Evolutionary conservation across 2,888 invertebrate species (phyloP), one percentile per base, ranked within the genome.

Genomic region (Nomada lathburiana): DNA sequence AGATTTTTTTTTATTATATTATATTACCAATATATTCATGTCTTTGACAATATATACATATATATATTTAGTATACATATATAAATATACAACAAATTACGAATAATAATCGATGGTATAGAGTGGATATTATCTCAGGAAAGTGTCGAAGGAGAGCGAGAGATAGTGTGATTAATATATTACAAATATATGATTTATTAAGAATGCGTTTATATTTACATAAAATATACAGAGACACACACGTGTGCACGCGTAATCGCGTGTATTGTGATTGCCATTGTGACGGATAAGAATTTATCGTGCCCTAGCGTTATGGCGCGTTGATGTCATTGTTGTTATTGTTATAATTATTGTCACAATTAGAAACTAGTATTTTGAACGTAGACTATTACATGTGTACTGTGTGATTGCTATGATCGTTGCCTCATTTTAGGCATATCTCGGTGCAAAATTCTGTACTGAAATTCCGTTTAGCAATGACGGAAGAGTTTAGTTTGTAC

Each of bases 91-190:
- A 65, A 64, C 16, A 62, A 62, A 55, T 10, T 36, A 36, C 7
- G 64, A 73, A 73, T 7, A 60, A 52, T 55, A 74, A 70, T 74
- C 59, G 20, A 70, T 75, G 64, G 47, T 77, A 82, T 79, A 83
- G 60, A 85, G 82, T 74, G 80, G 80, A 87, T 84, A 81, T 87
- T 85, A 80, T 82, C 89, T 87, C 89, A 88, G 87, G 89, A 84
- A 86, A 50, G 71, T 76, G 69, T 79, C 44, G 63, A 76, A 36
- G 73, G 68, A 65, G 69, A 77, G 69, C 55, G 76, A 86, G 60
- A 80, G 60, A 76, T 74, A 88, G 79, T 62, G 75, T 76, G 72
- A 78, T 75, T 82, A 82, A 84, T 80, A 82, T 80, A 81, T 83
- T 86, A 76, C 63, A 79, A 68, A 73, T 76, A 83, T 84, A 80